Evolutionary conservation across 2,113 vertebrate species (phyloP).

Genomic region (Marcusenius ussheri): DNA sequence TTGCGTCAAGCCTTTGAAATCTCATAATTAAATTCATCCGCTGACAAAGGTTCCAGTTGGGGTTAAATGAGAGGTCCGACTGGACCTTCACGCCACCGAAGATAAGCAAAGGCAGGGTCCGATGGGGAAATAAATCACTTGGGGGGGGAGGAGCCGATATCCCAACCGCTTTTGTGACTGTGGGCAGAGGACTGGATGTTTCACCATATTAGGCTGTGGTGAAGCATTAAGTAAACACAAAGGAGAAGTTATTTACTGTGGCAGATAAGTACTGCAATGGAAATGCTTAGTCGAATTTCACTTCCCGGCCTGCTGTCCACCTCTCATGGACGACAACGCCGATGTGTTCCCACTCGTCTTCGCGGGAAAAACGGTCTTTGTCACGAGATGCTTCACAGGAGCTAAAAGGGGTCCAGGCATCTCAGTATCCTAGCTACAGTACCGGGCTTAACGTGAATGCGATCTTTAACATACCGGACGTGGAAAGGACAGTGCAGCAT

Average conservation of each 20-base stretch:
- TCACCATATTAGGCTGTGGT: conserved; percentile 61
- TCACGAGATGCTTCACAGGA: neutral
- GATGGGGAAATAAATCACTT: conserved; percentile 3
- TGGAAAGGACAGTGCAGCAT: neutral
- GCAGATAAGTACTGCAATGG: conserved; percentile 24
- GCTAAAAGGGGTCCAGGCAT: neutral
- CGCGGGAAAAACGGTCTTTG: neutral
- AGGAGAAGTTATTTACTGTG: conserved; percentile 15
- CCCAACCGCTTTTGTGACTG: conserved; percentile 57
- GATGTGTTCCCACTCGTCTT: neutral
- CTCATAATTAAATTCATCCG: conserved; percentile 67
- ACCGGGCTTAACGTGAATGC: neutral
- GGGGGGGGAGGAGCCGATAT: conserved; percentile 1
- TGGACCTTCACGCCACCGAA: conserved; percentile 38
- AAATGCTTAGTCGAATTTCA: neutral
- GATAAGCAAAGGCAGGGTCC: conserved; percentile 30
- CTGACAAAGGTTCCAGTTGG: conserved; percentile 63
- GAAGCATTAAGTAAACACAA: conserved; percentile 22
- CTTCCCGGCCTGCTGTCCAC: neutral
- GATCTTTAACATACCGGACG: neutral
- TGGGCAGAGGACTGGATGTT: conserved; percentile 51
- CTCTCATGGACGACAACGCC: neutral
- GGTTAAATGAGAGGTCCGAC: conserved; percentile 44
- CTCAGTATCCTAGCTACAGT: neutral
- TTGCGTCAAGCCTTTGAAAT: conserved; percentile 67